Conservation (phyloP, 2,888 invertebrate genomes). For the Odontocolon sp. region DNA sequence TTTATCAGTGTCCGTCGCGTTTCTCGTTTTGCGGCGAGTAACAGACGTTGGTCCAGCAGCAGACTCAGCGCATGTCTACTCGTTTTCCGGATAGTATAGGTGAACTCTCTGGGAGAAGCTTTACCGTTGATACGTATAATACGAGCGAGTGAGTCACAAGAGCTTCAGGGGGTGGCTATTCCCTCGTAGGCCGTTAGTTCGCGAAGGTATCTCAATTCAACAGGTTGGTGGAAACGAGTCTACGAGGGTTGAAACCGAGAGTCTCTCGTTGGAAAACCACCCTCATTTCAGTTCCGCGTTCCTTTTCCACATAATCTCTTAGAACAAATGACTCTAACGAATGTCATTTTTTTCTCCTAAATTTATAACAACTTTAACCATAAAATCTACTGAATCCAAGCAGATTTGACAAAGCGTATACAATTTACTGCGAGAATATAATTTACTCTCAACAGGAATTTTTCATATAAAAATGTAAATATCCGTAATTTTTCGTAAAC, state of each 20-base stretch:
- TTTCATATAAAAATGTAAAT: too few species aligned
- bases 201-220: slow-evolving; percentile 69
- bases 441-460: too few species aligned
- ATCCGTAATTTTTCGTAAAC: neutral
- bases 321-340: neutral
- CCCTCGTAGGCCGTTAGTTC: slow-evolving; percentile 27
- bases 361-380: neutral
- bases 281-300: neutral
- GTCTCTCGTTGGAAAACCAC: slow-evolving; percentile 20
- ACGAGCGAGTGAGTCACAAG: neutral
- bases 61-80: too few species aligned
- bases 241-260: slow-evolving; percentile 19
- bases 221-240: slow-evolving; percentile 72
- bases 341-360: neutral
- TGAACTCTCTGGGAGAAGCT: too few species aligned
- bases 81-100: too few species aligned
- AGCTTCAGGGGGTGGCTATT: neutral
- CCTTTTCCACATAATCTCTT: too few species aligned
- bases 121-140: neutral
- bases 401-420: too few species aligned
- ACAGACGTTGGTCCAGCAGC: too few species aligned
- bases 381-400: too few species aligned
- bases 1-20: too few species aligned
- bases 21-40: too few species aligned
- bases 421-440: too few species aligned